phyloP scores from a whole-genome alignment of 2,888 invertebrate genomes.

The Sinhomidia bicolor region DNA sequence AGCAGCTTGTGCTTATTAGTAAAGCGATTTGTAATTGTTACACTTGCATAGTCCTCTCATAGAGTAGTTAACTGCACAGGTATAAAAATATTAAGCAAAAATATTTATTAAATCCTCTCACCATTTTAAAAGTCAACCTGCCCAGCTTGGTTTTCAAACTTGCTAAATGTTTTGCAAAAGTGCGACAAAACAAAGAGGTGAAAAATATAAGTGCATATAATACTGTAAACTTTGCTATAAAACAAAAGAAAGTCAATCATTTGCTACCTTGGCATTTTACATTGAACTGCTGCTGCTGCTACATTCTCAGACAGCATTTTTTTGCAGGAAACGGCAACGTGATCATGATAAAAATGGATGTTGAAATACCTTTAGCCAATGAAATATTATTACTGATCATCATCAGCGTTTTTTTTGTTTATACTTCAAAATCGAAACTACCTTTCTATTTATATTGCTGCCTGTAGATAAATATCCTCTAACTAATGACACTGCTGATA shows the following conservation, averaged over 20 bases:
- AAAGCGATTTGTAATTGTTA: conserved; percentile 1
- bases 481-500: background rate
- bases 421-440: conserved; percentile 1
- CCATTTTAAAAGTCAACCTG: background rate
- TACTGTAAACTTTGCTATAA: background rate
- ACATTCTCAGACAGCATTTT: background rate
- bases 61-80: too few relatives aligned
- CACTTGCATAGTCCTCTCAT: background rate
- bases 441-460: conserved; percentile 4
- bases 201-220: background rate
- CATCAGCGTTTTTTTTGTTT: too few relatives aligned
- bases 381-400: too few relatives aligned
- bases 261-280: conserved; percentile 5
- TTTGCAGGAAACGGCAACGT: background rate
- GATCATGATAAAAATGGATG: too few relatives aligned
- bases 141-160: background rate
- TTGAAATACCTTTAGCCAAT: too few relatives aligned
- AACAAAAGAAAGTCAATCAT: conserved; percentile 57
- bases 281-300: background rate
- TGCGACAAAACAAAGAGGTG: conserved; percentile 46
- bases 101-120: background rate
- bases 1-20: background rate
- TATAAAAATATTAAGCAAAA: background rate
- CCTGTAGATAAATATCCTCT: too few relatives aligned
- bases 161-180: conserved; percentile 51